phyloP scores from a whole-genome alignment of 1,140 invertebrate species.

The Orchestia grillus region DNA sequence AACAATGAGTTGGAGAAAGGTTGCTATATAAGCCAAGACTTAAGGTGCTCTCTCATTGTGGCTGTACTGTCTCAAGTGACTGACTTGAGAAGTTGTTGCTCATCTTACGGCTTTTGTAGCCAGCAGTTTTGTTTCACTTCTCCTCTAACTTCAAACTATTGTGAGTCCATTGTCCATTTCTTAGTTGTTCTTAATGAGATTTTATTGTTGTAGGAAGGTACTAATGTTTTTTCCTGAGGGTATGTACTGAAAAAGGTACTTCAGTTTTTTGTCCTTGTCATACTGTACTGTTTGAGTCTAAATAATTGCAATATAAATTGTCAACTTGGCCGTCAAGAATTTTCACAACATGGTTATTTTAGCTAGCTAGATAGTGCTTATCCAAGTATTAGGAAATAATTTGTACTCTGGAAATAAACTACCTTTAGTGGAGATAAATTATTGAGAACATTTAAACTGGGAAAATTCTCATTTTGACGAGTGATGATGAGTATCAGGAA shows the following conservation, averaged over 20 bases:
- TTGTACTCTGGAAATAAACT: too few relatives aligned
- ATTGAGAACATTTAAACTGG: too few relatives aligned
- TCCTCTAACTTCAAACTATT: not conserved
- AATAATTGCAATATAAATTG: not conserved
- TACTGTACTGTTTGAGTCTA: not conserved
- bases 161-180: not conserved
- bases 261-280: not conserved
- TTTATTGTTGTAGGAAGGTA: not conserved
- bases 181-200: not conserved
- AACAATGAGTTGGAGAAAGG: not conserved
- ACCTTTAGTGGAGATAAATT: too few relatives aligned
- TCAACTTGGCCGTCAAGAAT: not conserved
- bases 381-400: too few relatives aligned
- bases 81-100: not conserved
- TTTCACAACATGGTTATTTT: not conserved
- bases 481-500: too few relatives aligned
- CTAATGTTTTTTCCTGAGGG: not conserved
- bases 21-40: not conserved
- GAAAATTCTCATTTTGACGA: too few relatives aligned
- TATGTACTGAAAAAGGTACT: not conserved
- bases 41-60: not conserved
- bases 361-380: too few relatives aligned
- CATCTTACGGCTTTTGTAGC: not conserved
- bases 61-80: not conserved
- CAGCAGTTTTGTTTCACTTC: not conserved